Conservation (phyloP, 2,797 vertebrate genomes). For the Enteromius thamalakanensis region DNA sequence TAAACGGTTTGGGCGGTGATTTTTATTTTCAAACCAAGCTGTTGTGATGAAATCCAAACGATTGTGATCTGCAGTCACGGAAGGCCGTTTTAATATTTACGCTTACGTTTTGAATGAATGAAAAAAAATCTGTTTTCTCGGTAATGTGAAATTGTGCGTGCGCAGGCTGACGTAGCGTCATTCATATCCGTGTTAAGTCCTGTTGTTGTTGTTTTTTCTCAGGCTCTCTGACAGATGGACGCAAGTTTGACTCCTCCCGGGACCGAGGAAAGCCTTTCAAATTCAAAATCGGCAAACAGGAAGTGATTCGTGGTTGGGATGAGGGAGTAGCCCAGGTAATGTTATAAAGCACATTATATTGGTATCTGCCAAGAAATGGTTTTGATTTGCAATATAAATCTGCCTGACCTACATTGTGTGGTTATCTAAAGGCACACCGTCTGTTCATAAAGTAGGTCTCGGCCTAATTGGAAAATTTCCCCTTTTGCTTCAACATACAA, state of each 20-base stretch:
- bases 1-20: no score
- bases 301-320: slow-evolving; percentile 91
- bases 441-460: slow-evolving; percentile 28
- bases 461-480: neutral
- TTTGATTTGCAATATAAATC: neutral
- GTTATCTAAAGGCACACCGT: neutral
- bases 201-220: neutral
- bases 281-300: slow-evolving; percentile 86
- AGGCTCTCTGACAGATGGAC: slow-evolving; percentile 87
- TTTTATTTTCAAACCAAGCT: neutral
- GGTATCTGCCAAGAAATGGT: neutral
- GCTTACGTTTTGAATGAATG: neutral
- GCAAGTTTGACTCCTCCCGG: slow-evolving; percentile 88
- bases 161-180: neutral
- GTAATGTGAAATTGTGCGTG: neutral
- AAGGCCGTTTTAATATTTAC: neutral
- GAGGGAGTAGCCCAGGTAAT: slow-evolving; percentile 86
- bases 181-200: neutral
- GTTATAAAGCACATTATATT: no score
- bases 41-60: neutral
- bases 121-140: neutral
- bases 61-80: neutral
- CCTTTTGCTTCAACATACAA: neutral
- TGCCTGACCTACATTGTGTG: neutral
- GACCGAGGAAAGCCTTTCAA: slow-evolving; percentile 89